Base-by-base conservation (phyloP, 2,888 invertebrate genomes). In the Poecilus cupreus region DNA sequence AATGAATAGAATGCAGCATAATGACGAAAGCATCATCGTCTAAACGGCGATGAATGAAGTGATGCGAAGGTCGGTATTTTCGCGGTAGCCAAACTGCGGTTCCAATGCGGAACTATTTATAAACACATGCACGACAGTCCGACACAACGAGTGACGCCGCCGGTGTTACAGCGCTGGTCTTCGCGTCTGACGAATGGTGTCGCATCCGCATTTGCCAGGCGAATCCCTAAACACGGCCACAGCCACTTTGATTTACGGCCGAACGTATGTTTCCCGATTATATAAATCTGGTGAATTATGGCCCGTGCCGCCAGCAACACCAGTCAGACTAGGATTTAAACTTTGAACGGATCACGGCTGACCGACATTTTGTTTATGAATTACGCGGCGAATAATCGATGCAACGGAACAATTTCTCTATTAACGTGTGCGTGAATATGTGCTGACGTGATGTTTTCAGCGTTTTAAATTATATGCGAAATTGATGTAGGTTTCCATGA, bases 231-330 rank as follows among this genome's bases (percentile, higher is more conserved):
- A 80, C 80, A 80, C 75, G 49, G 46, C 57, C 46, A 37, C 39
- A 32, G 72, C 81, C 26, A 24, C 46, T 74, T 85, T 86, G 86
- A 86, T 86, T 85, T 85, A 86, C 84, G 82, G 82, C 81, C 82
- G 84, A 82, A 85, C 85, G 84, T 86, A 85, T 84, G 85, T 85
- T 84, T 85, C 84, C 84, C 85, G 86, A 86, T 86, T 86, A 86
- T 86, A 84, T 85, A 86, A 86, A 86, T 87, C 86, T 85, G 83
- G 83, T 86, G 85, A 87, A 86, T 86, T 86, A 87, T 87, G 85
- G 86, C 37, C 37, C 64, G 64, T 68, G 32, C 64, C 32, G 64
- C 64, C 37, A 46, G 46, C 13, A 46, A 2, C 46, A 13, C 46
- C 46, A 13, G 60, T 60, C 60, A 68, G 16, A 18, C 37, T 32